Evolutionary conservation across 2,888 invertebrate genomes (phyloP).

Genomic region (Halictus quadricinctus): DNA sequence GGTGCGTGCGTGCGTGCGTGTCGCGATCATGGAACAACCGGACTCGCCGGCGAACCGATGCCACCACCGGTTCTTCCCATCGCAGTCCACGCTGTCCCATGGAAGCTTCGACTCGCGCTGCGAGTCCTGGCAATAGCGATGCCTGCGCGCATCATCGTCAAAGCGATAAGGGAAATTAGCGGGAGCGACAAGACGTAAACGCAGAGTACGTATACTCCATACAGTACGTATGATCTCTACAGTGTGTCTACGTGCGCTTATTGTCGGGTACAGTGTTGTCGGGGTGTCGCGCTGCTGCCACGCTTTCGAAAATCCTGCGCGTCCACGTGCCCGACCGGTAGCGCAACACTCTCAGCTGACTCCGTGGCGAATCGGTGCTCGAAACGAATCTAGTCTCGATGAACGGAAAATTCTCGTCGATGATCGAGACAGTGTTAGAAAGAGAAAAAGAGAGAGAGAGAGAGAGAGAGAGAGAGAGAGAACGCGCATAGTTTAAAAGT

Average conservation of each 20-base stretch:
- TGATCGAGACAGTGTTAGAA: not conserved
- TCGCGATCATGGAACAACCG: conserved; percentile 41
- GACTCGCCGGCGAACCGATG: conserved; percentile 35
- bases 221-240: too few relatives aligned
- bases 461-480: not conserved
- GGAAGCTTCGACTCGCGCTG: not conserved
- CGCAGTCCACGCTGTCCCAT: not conserved
- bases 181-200: conserved; percentile 44
- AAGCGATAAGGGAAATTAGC: conserved; percentile 22
- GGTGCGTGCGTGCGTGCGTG: conserved; percentile 37
- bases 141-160: conserved; percentile 42
- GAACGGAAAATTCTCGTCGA: not conserved
- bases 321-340: not conserved
- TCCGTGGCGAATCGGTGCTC: not conserved
- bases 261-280: not conserved
- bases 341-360: not conserved
- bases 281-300: not conserved
- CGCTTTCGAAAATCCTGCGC: not conserved
- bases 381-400: not conserved
- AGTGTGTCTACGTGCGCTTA: too few relatives aligned
- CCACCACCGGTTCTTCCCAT: not conserved
- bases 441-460: not conserved
- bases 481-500: not conserved
- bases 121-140: conserved; percentile 45
- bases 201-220: conserved; percentile 53